A percentile compares a stretch with the other conserved stretches of the same genome.
Evolutionary conservation across 2,113 vertebrate genomes (phyloP).

Genomic region (Colistium nudipinnis): DNA sequence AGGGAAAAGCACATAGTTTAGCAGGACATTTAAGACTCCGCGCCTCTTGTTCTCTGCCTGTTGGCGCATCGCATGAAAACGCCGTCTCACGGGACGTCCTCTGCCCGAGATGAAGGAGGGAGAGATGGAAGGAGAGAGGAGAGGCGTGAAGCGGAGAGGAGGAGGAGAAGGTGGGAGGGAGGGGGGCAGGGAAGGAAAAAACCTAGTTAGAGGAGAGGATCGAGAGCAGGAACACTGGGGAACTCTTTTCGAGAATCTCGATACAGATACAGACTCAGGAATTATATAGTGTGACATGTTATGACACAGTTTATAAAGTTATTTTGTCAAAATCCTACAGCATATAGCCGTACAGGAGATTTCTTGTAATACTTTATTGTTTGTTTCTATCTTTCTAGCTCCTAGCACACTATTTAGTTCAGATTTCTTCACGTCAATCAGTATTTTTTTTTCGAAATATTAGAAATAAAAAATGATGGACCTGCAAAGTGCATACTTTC

Average conservation of each 20-base stretch:
- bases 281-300: neutral
- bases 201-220: conserved; percentile 50
- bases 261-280: conserved; percentile 11
- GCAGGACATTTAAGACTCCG: conserved; percentile 56
- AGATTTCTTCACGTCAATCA: neutral
- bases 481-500: too few species aligned
- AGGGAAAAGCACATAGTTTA: conserved; percentile 57
- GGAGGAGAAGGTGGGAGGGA: conserved; percentile 17
- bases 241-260: conserved; percentile 13
- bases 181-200: conserved; percentile 14
- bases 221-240: conserved; percentile 1
- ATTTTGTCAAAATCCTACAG: neutral
- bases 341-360: neutral
- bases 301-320: conserved; percentile 29
- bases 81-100: conserved; percentile 39
- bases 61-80: conserved; percentile 56
- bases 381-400: neutral
- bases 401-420: neutral
- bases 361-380: neutral
- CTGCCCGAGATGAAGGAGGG: conserved; percentile 28
- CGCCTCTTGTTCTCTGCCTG: conserved; percentile 39
- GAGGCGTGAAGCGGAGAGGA: conserved; percentile 20
- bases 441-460: too few species aligned
- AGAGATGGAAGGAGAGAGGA: conserved; percentile 7
- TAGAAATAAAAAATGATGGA: too few species aligned